Conservation (phyloP, 2,113 vertebrate genomes). For the Rhabdomys dilectus region DNA sequence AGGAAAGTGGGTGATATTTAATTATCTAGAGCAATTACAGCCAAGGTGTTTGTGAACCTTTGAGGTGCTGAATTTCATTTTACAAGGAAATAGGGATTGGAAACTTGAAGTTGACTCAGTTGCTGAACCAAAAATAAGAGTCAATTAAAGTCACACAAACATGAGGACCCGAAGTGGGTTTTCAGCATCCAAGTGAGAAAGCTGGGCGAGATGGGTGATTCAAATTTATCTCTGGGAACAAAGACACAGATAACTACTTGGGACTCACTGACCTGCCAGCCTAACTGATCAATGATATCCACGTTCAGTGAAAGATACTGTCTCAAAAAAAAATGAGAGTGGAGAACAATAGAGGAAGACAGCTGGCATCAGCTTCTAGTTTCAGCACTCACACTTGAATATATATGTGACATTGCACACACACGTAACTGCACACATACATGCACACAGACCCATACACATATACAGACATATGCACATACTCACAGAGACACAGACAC, state of each 20-base stretch:
- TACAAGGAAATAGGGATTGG: background rate
- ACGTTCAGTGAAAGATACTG: background rate
- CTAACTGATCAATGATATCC: background rate
- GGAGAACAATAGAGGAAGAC: background rate
- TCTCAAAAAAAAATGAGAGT: background rate
- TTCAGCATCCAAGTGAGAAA: background rate
- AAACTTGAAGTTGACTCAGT: background rate
- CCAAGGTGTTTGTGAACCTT: background rate
- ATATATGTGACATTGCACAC: background rate
- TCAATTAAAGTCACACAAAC: background rate
- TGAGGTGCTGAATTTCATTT: background rate
- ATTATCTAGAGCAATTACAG: constrained; percentile 15
- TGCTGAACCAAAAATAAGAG: too few species aligned
- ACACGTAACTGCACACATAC: background rate
- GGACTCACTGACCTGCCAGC: background rate
- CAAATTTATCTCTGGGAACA: background rate
- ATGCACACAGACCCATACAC: background rate
- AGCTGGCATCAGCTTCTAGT: background rate
- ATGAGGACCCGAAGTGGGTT: background rate
- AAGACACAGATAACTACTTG: background rate
- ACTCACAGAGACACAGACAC: background rate
- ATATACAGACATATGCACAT: background rate
- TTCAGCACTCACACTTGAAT: background rate
- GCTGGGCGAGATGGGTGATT: background rate
- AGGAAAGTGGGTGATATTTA: constrained; percentile 30